These are phyloP conservation scores for Sander vitreus DNA, from an alignment of 2,113 vertebrate genomes.

Conservation along the genomic window DNA sequence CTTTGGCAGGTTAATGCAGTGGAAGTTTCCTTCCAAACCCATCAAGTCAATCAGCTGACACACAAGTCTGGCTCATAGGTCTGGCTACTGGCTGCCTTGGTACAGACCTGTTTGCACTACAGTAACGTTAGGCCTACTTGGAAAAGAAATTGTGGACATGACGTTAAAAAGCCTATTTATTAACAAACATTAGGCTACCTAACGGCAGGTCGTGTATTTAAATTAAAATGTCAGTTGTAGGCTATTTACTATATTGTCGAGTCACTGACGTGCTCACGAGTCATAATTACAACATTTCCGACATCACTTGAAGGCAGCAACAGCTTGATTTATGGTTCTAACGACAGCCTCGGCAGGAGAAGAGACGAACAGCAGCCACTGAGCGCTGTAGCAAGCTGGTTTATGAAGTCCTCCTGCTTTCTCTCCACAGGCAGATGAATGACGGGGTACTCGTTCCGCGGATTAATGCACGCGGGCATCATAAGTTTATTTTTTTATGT, in stretches of 20 bases:
- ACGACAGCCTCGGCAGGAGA: background rate
- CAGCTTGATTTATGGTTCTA: background rate
- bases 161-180: too few species aligned
- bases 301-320: constrained; percentile 33
- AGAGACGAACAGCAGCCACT: background rate
- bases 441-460: background rate
- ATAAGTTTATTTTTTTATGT: background rate
- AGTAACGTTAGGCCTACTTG: too few species aligned
- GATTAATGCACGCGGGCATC: background rate
- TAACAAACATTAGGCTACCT: background rate
- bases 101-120: too few species aligned
- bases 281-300: background rate
- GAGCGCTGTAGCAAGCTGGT: background rate
- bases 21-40: too few species aligned
- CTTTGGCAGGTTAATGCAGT: too few species aligned
- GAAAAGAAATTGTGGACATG: background rate
- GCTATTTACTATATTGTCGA: background rate
- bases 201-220: background rate
- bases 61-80: too few species aligned
- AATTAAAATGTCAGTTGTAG: background rate
- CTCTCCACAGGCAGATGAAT: background rate
- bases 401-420: background rate
- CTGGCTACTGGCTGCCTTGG: too few species aligned
- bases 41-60: too few species aligned
- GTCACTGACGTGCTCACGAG: background rate